Base-by-base conservation (phyloP, 1,140 invertebrate genomes). In the Macrostomum lignano region DNA sequence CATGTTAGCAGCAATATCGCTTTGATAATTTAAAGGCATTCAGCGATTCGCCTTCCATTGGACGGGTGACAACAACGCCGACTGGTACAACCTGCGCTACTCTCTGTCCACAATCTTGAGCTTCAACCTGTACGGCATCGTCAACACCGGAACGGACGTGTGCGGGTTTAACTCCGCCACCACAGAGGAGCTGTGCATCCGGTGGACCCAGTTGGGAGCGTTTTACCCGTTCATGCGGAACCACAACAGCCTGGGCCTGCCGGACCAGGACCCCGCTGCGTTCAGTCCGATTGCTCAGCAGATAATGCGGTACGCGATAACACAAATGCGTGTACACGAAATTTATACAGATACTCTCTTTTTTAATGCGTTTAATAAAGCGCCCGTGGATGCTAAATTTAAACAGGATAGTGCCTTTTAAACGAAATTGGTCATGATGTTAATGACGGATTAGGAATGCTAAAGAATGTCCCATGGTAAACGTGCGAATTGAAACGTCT, bases 31-130 rank as follows among this genome's bases (percentile, higher is more conserved):
- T n/a, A n/a, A n/a, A n/a, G n/a, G n/a, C n/a, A n/a, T 67, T 38
- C 79, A 79, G 11, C 59, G 63, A 36, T 78, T 68, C 52, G 67
- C 69, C n/a, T 76, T 74, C 7, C 75, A 84, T 56, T 91, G 82
- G 82, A 72, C 72, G 38, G 81, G 81, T 11, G 55, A 59, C 36
- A 55, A 52, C 36, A 13, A 28, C 28, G 46, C 52, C 5, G 42
- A 37, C 0, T 58, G 41, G 36, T n/a, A 44, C 32, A 51, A 59
- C 38, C 31, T 59, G 32, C 44, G 47, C 29, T 43, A 44, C 23
- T 51, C 52, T 17, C 52, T 58, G 38, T 44, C 49, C 40, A 44
- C 28, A 19, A 52, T 55, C 3, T 34, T 53, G 21, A 47, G 46
- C 23, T 51, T 52, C 35, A 46, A 55, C 10, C 31, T 62, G 34